Base-by-base conservation (phyloP, 2,113 vertebrate genomes). In the Scolopax mira region DNA sequence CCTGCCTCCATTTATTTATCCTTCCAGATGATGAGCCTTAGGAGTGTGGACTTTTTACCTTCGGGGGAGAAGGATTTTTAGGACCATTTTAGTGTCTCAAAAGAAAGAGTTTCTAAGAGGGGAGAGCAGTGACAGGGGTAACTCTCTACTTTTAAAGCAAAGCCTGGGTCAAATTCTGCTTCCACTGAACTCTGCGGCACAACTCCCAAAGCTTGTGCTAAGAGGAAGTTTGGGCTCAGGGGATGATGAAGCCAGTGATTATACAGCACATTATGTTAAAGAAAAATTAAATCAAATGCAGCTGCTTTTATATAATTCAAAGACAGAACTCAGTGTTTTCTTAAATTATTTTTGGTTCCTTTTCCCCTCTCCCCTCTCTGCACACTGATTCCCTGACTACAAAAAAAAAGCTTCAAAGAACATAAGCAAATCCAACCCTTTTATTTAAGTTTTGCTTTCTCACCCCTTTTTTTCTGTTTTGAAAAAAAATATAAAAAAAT, bases 271-370 rank as follows among this genome's bases (percentile, higher is more conserved):
- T 89, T 92, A 91, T 83, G 72, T 80, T 90, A 91, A 94, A 95
- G 70, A 88, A 94, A 94, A 95, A 86, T 80, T 80, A 94, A 95
- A 96, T 96, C 85, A 97, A 96, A 89, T 88, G 30, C 93, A 96
- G 77, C 35, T 92, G 88, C 95, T 96, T 97, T 97, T 83, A 95
- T 96, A 88, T 73, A 93, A 97, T 97, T 97, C 96, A 96, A 96
- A 97, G 93, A 71, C 46, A 90, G 65, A 88, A 88, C 33, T 87
- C 69, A 78, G 19, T 90, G 93, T 95, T 94, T 95, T 89, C 75
- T 93, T 95, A 72, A 89, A 94, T 94, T 81, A 86, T 89, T 96
- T 96, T 94, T 91, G n/a, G 69, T 95, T 91, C 74, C 54, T 79
- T 91, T 90, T 84, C 61, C 82, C 31, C 67, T 92, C 74, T 92